These are phyloP conservation scores for Falco punctatus DNA, from an alignment of 2,113 vertebrate species.

Conservation along the genomic window DNA sequence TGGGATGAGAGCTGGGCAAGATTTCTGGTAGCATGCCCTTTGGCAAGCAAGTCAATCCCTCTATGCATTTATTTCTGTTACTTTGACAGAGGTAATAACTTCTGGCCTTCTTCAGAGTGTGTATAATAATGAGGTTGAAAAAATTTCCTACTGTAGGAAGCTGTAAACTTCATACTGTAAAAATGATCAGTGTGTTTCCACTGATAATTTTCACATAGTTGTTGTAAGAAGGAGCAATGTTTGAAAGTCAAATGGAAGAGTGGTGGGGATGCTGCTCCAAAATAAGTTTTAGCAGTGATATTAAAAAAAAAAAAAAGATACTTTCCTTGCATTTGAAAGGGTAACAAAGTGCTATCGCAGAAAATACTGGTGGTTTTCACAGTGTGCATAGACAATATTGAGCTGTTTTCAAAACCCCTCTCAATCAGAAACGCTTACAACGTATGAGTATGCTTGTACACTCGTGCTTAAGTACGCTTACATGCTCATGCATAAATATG, in stretches of 20 bases:
- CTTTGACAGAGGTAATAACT: not conserved
- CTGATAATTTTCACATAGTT: not conserved
- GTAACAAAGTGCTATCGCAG: not conserved
- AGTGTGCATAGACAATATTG: not conserved
- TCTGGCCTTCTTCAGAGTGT: not conserved
- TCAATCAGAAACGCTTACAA: not conserved
- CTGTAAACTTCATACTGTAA: not conserved
- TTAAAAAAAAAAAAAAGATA: not conserved
- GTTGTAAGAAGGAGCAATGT: not conserved
- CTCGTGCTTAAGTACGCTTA: not conserved
- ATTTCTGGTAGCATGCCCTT: not conserved
- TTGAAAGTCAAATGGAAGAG: not conserved
- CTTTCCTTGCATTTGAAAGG: not conserved
- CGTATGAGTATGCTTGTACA: not conserved
- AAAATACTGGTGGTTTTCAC: not conserved
- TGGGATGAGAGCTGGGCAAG: not conserved
- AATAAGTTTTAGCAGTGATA: slow-evolving; percentile 24
- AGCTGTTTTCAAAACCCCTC: not conserved
- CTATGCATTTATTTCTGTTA: not conserved
- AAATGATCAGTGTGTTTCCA: not conserved
- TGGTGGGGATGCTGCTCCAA: slow-evolving; percentile 48
- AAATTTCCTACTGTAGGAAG: not conserved
- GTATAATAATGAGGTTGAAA: not conserved
- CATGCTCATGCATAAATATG: not conserved
- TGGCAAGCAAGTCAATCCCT: not conserved